These are phyloP conservation scores for Butorides virescens DNA, from an alignment of 2,113 vertebrate species.

Conservation along the genomic window DNA sequence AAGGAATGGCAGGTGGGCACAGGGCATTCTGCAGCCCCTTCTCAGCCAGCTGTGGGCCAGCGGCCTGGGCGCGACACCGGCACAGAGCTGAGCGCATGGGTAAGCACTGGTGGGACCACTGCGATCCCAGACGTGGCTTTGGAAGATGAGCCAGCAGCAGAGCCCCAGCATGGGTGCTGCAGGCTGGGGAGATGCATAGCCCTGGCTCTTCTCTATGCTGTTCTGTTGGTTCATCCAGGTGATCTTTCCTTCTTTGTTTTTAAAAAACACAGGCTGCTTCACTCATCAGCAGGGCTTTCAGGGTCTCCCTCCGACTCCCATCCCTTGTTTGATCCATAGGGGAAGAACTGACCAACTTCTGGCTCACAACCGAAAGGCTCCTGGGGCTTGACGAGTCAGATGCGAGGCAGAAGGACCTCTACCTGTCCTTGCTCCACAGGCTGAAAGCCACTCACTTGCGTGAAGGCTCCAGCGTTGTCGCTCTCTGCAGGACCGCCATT, in stretches of 20 bases:
- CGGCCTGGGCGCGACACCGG: accelerated
- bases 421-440: conserved; percentile 61
- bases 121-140: neutral
- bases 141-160: neutral
- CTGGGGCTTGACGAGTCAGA: conserved; percentile 65
- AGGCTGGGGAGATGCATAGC: neutral
- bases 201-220: neutral
- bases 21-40: neutral
- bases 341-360: conserved; percentile 76
- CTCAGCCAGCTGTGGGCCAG: neutral
- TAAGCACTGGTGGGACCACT: neutral
- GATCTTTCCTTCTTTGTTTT: neutral
- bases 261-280: neutral
- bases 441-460: conserved; percentile 75
- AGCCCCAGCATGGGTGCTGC: neutral
- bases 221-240: neutral
- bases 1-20: conserved; percentile 65
- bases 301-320: neutral
- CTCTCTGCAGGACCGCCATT: conserved; percentile 50
- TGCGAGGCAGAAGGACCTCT: conserved; percentile 41
- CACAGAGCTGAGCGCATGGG: neutral
- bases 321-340: conserved; percentile 46
- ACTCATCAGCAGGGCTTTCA: neutral
- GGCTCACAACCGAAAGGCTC: conserved; percentile 73
- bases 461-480: conserved; percentile 61